A percentile compares a stretch with the other conserved stretches of the same genome.
Conservation (phyloP, 2,113 vertebrate genomes). For the Meleagris gallopavo region DNA sequence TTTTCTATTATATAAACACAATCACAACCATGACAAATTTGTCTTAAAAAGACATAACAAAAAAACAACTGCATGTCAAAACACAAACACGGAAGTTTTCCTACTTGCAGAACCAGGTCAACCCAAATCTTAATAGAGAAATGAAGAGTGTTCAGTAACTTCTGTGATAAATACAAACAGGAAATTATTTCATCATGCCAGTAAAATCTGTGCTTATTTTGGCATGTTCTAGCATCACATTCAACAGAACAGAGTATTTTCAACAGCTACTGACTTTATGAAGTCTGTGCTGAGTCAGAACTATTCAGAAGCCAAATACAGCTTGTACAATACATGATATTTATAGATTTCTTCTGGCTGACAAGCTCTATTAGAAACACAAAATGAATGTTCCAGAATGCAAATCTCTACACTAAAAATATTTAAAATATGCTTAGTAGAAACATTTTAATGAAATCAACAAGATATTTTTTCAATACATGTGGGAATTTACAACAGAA, state of each 20-base stretch:
- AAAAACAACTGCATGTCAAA: background rate
- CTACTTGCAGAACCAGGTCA: constrained; percentile 11
- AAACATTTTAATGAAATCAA: constrained; percentile 38
- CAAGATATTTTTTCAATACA: background rate
- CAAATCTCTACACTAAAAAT: background rate
- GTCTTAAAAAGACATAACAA: background rate
- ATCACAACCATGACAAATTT: background rate
- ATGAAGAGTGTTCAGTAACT: constrained; percentile 10
- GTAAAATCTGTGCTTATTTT: constrained; percentile 45
- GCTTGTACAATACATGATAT: background rate
- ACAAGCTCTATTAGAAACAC: constrained; percentile 40
- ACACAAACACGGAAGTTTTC: constrained; percentile 21
- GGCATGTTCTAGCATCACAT: constrained; percentile 27
- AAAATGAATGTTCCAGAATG: background rate
- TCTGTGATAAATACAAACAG: constrained; percentile 58
- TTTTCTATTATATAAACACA: background rate
- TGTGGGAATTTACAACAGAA: constrained; percentile 4
- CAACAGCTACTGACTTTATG: constrained; percentile 27
- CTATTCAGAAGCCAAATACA: constrained; percentile 48
- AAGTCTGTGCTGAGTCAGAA: constrained; percentile 61
- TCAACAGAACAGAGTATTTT: constrained; percentile 44
- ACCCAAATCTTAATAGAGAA: constrained; percentile 20
- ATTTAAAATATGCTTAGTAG: constrained; percentile 3
- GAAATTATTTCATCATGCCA: constrained; percentile 28
- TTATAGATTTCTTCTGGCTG: constrained; percentile 53